Evolutionary conservation across 2,113 vertebrate genomes (phyloP).

Genomic region (Choloepus hoffmanni): DNA sequence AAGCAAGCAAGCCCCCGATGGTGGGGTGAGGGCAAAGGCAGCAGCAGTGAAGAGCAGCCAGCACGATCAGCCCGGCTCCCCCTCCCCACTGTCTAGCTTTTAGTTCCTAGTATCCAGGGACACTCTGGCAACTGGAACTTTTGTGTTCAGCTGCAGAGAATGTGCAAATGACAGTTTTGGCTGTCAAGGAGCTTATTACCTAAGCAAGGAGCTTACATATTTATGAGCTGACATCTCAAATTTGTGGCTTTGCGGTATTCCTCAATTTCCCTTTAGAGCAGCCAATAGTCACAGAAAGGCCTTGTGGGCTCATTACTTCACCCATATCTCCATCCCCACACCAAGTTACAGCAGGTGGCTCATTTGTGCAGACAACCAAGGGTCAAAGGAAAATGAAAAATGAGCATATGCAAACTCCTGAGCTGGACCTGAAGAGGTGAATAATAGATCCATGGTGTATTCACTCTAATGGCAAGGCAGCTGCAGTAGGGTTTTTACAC

Average conservation of each 20-base stretch:
- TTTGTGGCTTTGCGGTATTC: conserved; percentile 58
- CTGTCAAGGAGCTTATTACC: conserved; percentile 68
- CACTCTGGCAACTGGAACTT: conserved; percentile 60
- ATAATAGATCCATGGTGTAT: neutral
- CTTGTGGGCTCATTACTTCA: conserved; percentile 21
- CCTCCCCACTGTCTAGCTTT: neutral
- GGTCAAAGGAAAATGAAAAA: conserved; percentile 39
- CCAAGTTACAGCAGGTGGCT: conserved; percentile 31
- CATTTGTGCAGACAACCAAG: conserved; percentile 42
- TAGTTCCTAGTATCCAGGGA: conserved; percentile 48
- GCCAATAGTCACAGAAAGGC: conserved; percentile 2
- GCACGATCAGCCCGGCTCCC: neutral
- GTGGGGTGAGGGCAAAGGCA: neutral
- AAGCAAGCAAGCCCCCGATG: neutral
- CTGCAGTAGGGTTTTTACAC: neutral
- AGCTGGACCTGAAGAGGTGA: conserved; percentile 29
- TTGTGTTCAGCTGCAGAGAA: conserved; percentile 60
- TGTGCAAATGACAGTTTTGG: conserved; percentile 72
- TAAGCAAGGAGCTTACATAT: conserved; percentile 73
- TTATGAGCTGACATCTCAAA: conserved; percentile 76
- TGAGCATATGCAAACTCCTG: neutral
- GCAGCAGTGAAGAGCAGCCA: neutral
- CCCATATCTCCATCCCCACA: neutral
- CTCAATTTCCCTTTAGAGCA: conserved; percentile 58
- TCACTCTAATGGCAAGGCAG: neutral